Evolutionary conservation across 2,888 invertebrate genomes (phyloP), one percentile per base, ranked within the genome.

Genomic region (Mythimna lalbum): DNA sequence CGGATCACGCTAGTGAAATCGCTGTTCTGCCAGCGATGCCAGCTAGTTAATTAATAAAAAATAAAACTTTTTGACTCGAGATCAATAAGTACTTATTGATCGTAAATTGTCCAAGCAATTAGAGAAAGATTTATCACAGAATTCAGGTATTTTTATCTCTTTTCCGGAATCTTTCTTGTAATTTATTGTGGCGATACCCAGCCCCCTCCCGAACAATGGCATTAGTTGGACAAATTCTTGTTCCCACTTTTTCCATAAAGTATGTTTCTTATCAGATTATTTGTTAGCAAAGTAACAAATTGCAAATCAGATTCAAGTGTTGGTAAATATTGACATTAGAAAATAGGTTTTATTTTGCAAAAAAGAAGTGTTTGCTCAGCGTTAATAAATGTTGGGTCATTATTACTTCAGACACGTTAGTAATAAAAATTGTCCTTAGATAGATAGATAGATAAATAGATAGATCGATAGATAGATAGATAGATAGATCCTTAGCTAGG

Each of bases 141-240:
- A 72, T 72, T 62, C 57, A 36, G 60, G 69, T 53, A n/a, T 55
- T 76, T 76, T 80, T 69, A 78, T 84, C 68, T 75, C 36, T 63
- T 43, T 73, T 63, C 66, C 43, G 63, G 43, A 71, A 80, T 72
- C 73, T 76, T 59, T 21, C 31, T 65, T 70, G 67, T 73, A 76
- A 83, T 69, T 78, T 73, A 68, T 63, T 55, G 55, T 56, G 55
- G n/a, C 53, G 10, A 72, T 62, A 70, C 70, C 63, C 64, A 47
- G 23, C 36, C 27, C 27, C 27, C 56, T 55, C 19, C n/a, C 33
- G 65, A 23, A 59, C 57, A 47, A 61, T 12, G 36, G 57, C 50
- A 64, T 82, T 74, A 70, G 66, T 70, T 67, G 52, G 21, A 63
- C 55, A 56, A 70, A 63, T 62, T 66, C 36, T 43, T 74, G 14